phyloP scores from a whole-genome alignment of 2,113 vertebrate genomes.

The Danionella cerebrum region DNA sequence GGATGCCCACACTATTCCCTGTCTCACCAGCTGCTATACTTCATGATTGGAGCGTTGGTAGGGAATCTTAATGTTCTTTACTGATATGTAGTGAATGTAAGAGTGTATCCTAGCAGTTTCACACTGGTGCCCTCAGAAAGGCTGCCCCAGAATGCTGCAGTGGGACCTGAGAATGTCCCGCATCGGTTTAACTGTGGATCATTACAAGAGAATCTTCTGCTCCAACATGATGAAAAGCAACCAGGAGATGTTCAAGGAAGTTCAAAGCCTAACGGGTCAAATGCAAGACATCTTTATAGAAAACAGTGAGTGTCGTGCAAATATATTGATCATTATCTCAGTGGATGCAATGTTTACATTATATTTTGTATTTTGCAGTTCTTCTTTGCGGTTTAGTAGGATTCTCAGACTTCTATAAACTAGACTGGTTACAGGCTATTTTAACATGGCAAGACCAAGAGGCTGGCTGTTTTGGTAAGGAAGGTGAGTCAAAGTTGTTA shows the following conservation, averaged over 20 bases:
- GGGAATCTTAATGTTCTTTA: conserved; percentile 2
- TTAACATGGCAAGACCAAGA: conserved; percentile 65
- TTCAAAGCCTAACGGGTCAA: conserved; percentile 45
- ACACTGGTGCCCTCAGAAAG: conserved; percentile 49
- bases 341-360: background rate
- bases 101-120: background rate
- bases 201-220: conserved; percentile 71
- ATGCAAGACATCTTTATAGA: conserved; percentile 74
- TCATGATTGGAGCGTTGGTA: conserved; percentile 74
- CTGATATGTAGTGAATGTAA: background rate
- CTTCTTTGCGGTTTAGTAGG: conserved; percentile 72
- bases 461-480: conserved; percentile 70
- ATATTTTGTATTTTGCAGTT: conserved; percentile 52
- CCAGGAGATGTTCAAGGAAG: conserved; percentile 52
- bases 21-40: conserved; percentile 83
- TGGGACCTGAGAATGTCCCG: conserved; percentile 54
- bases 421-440: conserved; percentile 70
- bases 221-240: conserved; percentile 82
- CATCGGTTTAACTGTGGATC: conserved; percentile 59
- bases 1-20: conserved; percentile 68
- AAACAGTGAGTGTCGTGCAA: conserved; percentile 59
- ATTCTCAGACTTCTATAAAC: conserved; percentile 76
- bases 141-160: conserved; percentile 65
- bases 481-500: conserved; percentile 55
- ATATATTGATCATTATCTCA: background rate